A percentile compares a stretch with the other conserved stretches of the same genome.
These are phyloP conservation scores for Nycteola revayana DNA, from an alignment of 2,888 invertebrate species.

Conservation along the genomic window DNA sequence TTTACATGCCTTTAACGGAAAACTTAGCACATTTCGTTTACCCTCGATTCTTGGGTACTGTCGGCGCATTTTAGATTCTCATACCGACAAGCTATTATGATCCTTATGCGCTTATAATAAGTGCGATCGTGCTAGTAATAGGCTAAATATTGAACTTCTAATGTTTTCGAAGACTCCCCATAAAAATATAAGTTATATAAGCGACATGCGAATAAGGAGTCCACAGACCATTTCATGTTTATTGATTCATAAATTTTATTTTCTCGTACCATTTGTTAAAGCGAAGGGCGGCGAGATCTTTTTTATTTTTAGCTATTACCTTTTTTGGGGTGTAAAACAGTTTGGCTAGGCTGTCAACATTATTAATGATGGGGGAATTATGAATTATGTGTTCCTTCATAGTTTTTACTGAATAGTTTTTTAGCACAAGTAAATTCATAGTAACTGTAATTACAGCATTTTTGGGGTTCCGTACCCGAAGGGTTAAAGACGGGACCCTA, in stretches of 20 bases:
- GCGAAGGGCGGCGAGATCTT: constrained; percentile 19
- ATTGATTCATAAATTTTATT: constrained; percentile 39
- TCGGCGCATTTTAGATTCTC: not conserved
- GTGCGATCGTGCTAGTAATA: constrained; percentile 1
- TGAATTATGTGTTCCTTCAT: not conserved
- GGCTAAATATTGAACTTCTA: constrained; percentile 19
- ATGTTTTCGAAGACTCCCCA: constrained; percentile 26
- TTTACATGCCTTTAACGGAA: constrained; percentile 25
- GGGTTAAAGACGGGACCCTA: too few relatives aligned
- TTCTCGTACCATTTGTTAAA: constrained; percentile 24
- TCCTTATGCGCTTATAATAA: constrained; percentile 11
- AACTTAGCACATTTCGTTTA: constrained; percentile 30
- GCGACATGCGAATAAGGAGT: constrained; percentile 29
- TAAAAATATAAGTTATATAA: constrained; percentile 29
- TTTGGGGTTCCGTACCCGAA: too few relatives aligned
- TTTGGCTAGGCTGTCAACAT: constrained; percentile 17
- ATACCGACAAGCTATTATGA: constrained; percentile 5
- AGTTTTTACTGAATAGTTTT: too few relatives aligned
- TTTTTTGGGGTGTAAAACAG: constrained; percentile 24
- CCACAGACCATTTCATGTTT: constrained; percentile 27
- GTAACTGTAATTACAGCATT: too few relatives aligned
- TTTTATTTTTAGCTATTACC: constrained; percentile 21
- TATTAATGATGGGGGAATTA: constrained; percentile 27
- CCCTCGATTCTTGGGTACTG: constrained; percentile 25
- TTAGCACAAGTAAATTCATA: too few relatives aligned